Evolutionary conservation across 2,113 vertebrate genomes (phyloP).

Genomic region (Gallinago undulata): DNA sequence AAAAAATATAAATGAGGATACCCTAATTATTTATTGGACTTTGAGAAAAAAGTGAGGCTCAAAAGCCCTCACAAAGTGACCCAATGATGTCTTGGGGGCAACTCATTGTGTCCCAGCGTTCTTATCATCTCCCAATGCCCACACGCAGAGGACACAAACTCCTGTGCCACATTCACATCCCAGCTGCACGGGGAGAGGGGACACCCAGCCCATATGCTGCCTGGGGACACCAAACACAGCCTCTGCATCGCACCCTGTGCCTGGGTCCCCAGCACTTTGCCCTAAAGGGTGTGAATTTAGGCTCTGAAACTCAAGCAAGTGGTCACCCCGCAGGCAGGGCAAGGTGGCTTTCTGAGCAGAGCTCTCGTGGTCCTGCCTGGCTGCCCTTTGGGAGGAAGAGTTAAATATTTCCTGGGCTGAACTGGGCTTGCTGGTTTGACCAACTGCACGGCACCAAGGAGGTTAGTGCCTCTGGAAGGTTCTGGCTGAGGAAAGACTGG

Average conservation of each 20-base stretch:
- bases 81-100: not conserved
- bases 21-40: not conserved
- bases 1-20: too few species aligned
- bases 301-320: not conserved
- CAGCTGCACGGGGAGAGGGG: not conserved
- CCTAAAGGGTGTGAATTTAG: not conserved
- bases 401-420: not conserved
- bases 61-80: not conserved
- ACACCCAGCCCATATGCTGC: accelerated
- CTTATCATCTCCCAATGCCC: not conserved
- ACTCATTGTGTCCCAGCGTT: not conserved
- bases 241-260: accelerated
- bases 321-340: accelerated
- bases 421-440: not conserved
- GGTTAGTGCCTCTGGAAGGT: not conserved
- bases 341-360: not conserved
- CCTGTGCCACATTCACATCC: accelerated
- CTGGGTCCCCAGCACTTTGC: not conserved
- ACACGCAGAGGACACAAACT: not conserved
- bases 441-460: not conserved
- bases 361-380: not conserved
- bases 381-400: not conserved
- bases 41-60: not conserved
- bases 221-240: not conserved
- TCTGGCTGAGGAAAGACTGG: not conserved